A percentile compares a stretch with the other conserved stretches of the same genome.
phyloP scores from a whole-genome alignment of 2,113 vertebrate genomes.

The Hippocampus guttulatus region DNA sequence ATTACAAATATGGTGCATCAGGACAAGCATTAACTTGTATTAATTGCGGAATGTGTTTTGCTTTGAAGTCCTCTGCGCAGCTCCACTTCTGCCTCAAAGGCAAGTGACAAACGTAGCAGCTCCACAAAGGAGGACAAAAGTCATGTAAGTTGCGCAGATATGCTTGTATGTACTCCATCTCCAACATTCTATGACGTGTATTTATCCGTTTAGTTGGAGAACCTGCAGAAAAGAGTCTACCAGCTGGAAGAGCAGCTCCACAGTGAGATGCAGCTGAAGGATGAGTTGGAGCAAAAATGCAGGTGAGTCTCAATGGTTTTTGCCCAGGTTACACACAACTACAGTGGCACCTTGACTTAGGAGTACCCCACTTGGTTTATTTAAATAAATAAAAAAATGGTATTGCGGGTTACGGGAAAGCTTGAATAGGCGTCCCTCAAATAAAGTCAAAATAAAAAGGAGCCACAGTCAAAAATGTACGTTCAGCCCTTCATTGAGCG shows the following conservation, averaged over 20 bases:
- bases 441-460: too few species aligned
- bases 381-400: too few species aligned
- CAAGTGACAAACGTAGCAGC: slow-evolving; percentile 84
- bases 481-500: too few species aligned
- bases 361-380: too few species aligned
- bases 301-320: slow-evolving; percentile 69
- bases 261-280: slow-evolving; percentile 95
- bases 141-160: slow-evolving; percentile 74
- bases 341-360: neutral
- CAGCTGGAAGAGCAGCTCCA: slow-evolving; percentile 95
- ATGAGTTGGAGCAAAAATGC: slow-evolving; percentile 97
- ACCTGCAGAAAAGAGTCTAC: slow-evolving; percentile 91
- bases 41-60: neutral
- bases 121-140: slow-evolving; percentile 86
- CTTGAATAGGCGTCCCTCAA: too few species aligned
- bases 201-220: slow-evolving; percentile 82
- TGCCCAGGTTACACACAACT: neutral
- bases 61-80: slow-evolving; percentile 53
- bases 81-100: slow-evolving; percentile 65
- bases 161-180: neutral
- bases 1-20: neutral
- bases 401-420: too few species aligned
- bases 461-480: too few species aligned
- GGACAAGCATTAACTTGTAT: neutral
- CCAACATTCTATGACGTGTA: neutral